Conservation (phyloP, 2,797 vertebrate species). For the Trachurus trachurus region DNA sequence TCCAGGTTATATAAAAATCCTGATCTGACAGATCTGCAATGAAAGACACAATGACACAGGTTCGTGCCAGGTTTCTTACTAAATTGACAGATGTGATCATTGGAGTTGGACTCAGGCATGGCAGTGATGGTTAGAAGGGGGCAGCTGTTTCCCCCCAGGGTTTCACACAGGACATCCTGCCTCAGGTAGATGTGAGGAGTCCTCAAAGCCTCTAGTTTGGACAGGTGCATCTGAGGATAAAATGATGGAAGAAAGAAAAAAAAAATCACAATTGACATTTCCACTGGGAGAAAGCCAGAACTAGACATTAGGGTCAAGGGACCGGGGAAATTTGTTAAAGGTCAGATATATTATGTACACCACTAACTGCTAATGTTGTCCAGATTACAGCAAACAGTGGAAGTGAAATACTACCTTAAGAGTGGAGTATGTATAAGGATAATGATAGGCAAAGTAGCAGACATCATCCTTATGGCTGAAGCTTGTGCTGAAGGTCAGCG, state of each 20-base stretch:
- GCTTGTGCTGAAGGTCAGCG: conserved; percentile 93
- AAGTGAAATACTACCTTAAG: conserved; percentile 89
- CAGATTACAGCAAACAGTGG: not conserved
- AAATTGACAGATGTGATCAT: conserved; percentile 95
- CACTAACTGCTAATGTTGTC: not conserved
- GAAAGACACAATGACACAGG: not conserved
- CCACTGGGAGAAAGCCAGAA: not conserved
- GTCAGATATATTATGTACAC: not conserved
- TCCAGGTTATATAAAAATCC: conserved; percentile 1
- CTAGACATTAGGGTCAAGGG: not conserved
- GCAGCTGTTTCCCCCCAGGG: conserved; percentile 94
- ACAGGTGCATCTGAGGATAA: conserved; percentile 93
- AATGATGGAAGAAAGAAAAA: not conserved
- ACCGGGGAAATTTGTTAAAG: not conserved
- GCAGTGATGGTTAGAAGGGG: conserved; percentile 97
- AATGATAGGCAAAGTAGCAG: conserved; percentile 99
- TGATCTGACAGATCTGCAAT: not conserved
- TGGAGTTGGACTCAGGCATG: conserved; percentile 95
- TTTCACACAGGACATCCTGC: conserved; percentile 93
- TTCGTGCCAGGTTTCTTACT: conserved; percentile 86
- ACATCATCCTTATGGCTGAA: conserved; percentile 97
- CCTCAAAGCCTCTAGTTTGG: conserved; percentile 91
- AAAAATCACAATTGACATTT: too few species aligned
- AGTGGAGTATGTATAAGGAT: conserved; percentile 96
- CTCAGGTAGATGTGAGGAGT: conserved; percentile 95